Percentiles rank a stretch among this genome's conserved stretches.
Conservation (phyloP, 2,797 vertebrate genomes). For the Alosa sapidissima region DNA sequence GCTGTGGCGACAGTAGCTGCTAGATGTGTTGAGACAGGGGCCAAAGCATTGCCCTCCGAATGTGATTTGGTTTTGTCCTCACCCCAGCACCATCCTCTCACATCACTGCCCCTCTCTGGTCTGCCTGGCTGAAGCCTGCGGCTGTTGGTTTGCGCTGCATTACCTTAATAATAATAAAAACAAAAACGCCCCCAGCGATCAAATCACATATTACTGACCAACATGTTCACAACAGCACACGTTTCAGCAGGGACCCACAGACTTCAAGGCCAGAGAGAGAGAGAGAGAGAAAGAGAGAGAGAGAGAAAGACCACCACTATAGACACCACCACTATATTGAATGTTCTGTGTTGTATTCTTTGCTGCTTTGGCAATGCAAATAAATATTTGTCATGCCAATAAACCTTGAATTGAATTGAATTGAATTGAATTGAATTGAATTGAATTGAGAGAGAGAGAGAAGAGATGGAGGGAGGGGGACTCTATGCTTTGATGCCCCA, state of each 20-base stretch:
- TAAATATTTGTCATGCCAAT: too few relatives aligned
- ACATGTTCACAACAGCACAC: neutral
- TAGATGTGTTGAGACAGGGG: neutral
- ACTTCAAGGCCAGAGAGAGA: neutral
- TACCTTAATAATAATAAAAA: neutral
- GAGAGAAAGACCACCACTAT: too few relatives aligned
- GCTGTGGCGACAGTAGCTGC: constrained; percentile 24
- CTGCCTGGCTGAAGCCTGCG: neutral
- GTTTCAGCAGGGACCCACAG: too few relatives aligned
- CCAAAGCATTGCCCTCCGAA: neutral
- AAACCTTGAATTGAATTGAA: too few relatives aligned
- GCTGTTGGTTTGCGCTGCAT: neutral
- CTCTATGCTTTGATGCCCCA: neutral
- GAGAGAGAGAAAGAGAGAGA: neutral
- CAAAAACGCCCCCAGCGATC: neutral
- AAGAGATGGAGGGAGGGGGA: too few relatives aligned
- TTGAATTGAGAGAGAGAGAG: too few relatives aligned
- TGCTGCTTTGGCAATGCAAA: too few relatives aligned
- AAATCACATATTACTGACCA: neutral
- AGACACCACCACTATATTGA: too few relatives aligned
- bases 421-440: too few relatives aligned
- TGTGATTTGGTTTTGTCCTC: neutral
- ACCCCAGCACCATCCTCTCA: neutral
- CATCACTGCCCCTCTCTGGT: neutral
- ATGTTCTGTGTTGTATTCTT: too few relatives aligned